A percentile compares a stretch with the other conserved stretches of the same genome.
Conservation (phyloP, 2,113 vertebrate species). For the Emydocephalus ijimae region DNA sequence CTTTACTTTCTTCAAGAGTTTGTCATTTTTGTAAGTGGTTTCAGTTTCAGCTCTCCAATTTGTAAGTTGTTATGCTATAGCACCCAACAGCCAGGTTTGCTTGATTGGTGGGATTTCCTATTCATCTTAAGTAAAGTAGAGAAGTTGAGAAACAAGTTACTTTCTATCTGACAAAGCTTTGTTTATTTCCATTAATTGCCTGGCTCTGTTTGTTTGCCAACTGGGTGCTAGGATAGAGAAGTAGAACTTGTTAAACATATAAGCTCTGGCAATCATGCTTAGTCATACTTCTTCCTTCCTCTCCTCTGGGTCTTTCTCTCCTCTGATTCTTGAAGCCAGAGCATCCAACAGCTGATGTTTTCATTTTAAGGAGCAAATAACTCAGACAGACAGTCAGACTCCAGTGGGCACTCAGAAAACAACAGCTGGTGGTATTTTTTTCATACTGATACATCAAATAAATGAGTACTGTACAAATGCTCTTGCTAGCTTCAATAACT, state of each 20-base stretch:
- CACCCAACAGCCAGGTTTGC: background rate
- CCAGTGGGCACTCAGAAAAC: background rate
- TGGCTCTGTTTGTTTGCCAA: background rate
- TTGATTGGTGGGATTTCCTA: background rate
- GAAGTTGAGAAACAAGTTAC: background rate
- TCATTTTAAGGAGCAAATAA: background rate
- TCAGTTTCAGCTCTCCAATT: too few relatives aligned
- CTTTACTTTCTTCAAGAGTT: too few relatives aligned
- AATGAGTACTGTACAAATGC: background rate
- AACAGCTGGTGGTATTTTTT: background rate
- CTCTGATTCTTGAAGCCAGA: background rate
- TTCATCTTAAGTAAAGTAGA: background rate
- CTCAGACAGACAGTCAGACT: background rate
- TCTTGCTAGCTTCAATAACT: background rate
- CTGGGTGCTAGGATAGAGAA: background rate
- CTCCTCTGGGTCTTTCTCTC: background rate
- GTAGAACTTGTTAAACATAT: background rate
- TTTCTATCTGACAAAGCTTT: background rate
- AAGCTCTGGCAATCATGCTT: background rate
- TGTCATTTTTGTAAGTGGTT: too few relatives aligned
- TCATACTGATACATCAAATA: background rate
- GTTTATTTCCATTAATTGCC: background rate
- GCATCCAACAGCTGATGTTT: background rate
- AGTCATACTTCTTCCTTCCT: background rate
- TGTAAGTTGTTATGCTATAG: too few relatives aligned